A percentile compares a stretch with the other conserved stretches of the same genome.
These are phyloP conservation scores for Mus spicilegus DNA, from an alignment of 2,113 vertebrate genomes.

Conservation along the genomic window DNA sequence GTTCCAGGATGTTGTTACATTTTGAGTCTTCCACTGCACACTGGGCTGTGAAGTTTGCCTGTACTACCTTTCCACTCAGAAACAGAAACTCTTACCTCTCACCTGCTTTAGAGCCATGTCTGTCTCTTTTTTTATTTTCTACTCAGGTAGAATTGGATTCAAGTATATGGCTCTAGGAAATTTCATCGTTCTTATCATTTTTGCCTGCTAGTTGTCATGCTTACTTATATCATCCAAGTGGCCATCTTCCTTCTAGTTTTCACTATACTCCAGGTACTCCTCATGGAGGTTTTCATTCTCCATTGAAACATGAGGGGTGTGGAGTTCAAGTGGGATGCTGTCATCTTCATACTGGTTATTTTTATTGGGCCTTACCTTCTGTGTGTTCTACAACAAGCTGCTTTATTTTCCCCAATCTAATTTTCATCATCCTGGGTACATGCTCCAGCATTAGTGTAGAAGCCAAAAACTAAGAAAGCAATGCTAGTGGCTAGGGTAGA, in stretches of 20 bases:
- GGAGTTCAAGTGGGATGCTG: slow-evolving; percentile 95
- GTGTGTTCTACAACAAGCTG: slow-evolving; percentile 93
- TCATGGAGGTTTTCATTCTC: slow-evolving; percentile 95
- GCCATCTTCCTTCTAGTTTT: slow-evolving; percentile 95
- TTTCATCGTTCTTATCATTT: slow-evolving; percentile 97
- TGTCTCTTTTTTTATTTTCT: slow-evolving; percentile 64
- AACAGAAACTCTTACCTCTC: not conserved
- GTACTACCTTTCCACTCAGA: not conserved
- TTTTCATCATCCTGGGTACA: slow-evolving; percentile 95
- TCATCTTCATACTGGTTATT: slow-evolving; percentile 97
- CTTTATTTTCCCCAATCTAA: slow-evolving; percentile 94
- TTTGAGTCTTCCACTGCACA: not conserved
- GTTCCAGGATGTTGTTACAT: not conserved
- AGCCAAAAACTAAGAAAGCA: not conserved
- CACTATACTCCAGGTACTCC: slow-evolving; percentile 94
- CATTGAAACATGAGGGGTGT: slow-evolving; percentile 98
- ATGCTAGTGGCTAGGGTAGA: not conserved
- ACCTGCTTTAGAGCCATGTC: not conserved
- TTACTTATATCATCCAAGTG: slow-evolving; percentile 96
- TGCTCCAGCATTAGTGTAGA: slow-evolving; percentile 89
- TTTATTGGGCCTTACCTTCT: slow-evolving; percentile 95
- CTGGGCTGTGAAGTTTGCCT: not conserved
- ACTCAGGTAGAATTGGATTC: slow-evolving; percentile 93
- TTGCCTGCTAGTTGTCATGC: slow-evolving; percentile 96
- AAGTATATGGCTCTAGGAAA: slow-evolving; percentile 98